phyloP scores from a whole-genome alignment of 2,113 vertebrate genomes.

The Nicator chloris region DNA sequence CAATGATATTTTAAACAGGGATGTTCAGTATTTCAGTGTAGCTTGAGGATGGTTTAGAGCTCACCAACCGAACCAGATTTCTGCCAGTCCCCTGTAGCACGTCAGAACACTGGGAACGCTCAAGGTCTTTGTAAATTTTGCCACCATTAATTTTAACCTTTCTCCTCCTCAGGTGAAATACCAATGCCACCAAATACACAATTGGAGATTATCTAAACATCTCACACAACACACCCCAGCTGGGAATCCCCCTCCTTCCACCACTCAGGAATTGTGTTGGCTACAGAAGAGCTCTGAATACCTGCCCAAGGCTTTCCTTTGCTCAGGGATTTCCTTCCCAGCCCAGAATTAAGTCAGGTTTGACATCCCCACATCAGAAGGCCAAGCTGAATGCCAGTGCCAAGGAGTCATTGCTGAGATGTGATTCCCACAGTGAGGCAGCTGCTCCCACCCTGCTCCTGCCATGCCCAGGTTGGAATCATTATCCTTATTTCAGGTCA shows the following conservation, averaged over 20 bases:
- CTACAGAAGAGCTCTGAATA: background rate
- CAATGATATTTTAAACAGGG: background rate
- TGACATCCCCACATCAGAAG: background rate
- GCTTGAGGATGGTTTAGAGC: background rate
- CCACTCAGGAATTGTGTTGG: fast-evolving
- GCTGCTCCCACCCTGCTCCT: background rate
- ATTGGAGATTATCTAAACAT: background rate
- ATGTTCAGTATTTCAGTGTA: background rate
- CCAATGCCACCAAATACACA: background rate
- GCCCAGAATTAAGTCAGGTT: background rate
- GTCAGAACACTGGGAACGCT: fast-evolving
- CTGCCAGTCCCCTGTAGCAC: background rate
- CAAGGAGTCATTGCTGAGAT: background rate
- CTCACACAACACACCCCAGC: background rate
- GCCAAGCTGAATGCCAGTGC: background rate
- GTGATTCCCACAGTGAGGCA: background rate
- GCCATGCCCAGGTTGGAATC: background rate
- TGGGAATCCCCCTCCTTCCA: background rate
- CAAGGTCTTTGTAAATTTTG: background rate
- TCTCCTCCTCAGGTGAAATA: background rate
- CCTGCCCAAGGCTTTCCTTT: background rate
- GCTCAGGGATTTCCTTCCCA: background rate
- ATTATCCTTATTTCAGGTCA: background rate
- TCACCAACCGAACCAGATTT: background rate
- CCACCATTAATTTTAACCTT: background rate